Conservation (phyloP, 2,888 invertebrate species). For the Odontomyia ornata region DNA sequence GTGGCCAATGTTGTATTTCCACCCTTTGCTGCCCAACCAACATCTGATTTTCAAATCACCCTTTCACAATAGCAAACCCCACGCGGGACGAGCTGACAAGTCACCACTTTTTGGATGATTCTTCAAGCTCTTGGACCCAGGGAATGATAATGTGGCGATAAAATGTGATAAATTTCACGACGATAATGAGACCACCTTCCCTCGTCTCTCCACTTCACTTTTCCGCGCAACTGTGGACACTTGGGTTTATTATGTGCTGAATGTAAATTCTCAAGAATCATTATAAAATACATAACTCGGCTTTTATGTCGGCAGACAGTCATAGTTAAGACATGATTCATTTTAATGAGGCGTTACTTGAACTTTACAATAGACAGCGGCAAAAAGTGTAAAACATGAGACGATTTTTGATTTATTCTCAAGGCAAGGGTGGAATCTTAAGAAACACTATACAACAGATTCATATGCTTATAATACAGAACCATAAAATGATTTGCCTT, state of each 20-base stretch:
- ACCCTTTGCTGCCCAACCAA: too few relatives aligned
- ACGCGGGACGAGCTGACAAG: neutral
- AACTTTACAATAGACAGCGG: too few relatives aligned
- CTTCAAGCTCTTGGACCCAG: neutral
- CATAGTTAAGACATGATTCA: conserved; percentile 9
- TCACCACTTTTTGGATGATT: neutral
- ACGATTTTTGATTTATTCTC: too few relatives aligned
- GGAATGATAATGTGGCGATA: neutral
- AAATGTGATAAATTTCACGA: conserved; percentile 10
- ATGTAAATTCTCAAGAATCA: conserved; percentile 17
- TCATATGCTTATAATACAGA: too few relatives aligned
- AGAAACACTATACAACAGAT: too few relatives aligned
- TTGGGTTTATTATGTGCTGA: conserved; percentile 16
- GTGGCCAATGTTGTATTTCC: too few relatives aligned
- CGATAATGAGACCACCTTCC: neutral
- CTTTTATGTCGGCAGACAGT: conserved; percentile 17
- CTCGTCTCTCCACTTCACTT: neutral
- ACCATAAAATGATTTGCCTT: too few relatives aligned
- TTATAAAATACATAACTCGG: neutral
- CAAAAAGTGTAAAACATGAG: too few relatives aligned
- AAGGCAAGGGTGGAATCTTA: too few relatives aligned
- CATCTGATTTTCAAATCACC: too few relatives aligned
- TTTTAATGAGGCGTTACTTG: neutral
- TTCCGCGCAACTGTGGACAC: neutral
- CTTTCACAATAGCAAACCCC: too few relatives aligned